Evolutionary conservation across 2,888 invertebrate species (phyloP), one percentile per base, ranked within the genome.

Genomic region (Rhabditoides inermis): DNA sequence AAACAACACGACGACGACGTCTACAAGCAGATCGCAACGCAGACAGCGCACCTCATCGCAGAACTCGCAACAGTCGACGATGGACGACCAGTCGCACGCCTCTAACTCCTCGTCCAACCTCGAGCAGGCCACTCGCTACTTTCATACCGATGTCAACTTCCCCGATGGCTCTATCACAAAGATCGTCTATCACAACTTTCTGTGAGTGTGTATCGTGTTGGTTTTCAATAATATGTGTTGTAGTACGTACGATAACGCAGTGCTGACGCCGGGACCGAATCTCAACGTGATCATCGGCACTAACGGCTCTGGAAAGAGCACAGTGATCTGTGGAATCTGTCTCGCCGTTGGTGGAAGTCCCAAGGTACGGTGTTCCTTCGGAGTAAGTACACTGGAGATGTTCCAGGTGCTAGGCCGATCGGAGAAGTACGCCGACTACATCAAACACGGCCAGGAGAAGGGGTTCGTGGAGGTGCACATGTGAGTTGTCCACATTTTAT

Each of bases 281-380:
- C 41, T 72, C 35, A 72, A 72, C 48, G 53, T 72, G 40, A 68
- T 72, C 45, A 53, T 72, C 25, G 72, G 72, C 12, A 61, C 67
- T 15, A 72, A 72, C 55, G 72, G 72, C 27, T 61, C 67, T 47
- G 72, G 70, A 47, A 72, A 72, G 52, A 68, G 67, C 30, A 63
- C 68, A 4, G 62, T 72, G 32, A 70, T 72, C 51, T 72, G 72
- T 50, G 72, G 71, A 37, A 70, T 72, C 40, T 72, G 72, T 51
- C 53, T 72, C 25, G 71, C 68, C 2, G 58, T 68, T 6, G 72
- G 72, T 15, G 72, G 72, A 23, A 59, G 50, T 45, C 70, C 71
- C 3, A 66, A 63, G 42, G 40, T 61, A 22, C 51, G 37, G 23
- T 22, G 27, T 12, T 51, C 10, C 40, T 26, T 5, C 18, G 15